Conservation (phyloP, 2,113 vertebrate genomes). For the Semicossyphus pulcher region DNA sequence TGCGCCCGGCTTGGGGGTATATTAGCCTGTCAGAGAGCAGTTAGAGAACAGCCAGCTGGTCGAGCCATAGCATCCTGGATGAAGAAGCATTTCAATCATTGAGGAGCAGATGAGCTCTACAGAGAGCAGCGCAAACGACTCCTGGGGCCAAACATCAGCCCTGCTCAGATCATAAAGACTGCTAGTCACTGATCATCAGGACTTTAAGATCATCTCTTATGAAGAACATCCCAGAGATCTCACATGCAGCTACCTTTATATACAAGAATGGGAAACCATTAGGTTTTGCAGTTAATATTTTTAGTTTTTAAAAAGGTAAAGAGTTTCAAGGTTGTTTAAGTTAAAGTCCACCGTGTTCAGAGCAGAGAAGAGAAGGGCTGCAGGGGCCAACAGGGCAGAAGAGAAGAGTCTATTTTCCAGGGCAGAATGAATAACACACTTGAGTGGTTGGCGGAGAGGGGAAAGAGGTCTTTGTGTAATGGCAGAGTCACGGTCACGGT, state of each 20-base stretch:
- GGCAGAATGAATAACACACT: slow-evolving; percentile 61
- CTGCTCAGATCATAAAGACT: background rate
- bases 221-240: no score
- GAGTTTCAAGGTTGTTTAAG: background rate
- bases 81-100: slow-evolving; percentile 50
- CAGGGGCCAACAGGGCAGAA: background rate
- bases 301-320: background rate
- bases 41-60: slow-evolving; percentile 74
- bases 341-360: background rate
- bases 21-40: slow-evolving; percentile 62
- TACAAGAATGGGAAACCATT: no score
- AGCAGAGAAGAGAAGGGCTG: slow-evolving; percentile 5
- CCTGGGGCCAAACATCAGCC: slow-evolving; percentile 6
- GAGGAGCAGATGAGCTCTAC: slow-evolving; percentile 52
- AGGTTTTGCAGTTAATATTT: background rate
- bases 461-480: slow-evolving; percentile 62
- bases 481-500: slow-evolving; percentile 59
- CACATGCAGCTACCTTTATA: no score
- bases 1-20: slow-evolving; percentile 47
- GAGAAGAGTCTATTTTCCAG: slow-evolving; percentile 50
- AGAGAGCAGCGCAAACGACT: slow-evolving; percentile 14
- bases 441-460: slow-evolving; percentile 50
- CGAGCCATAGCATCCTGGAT: slow-evolving; percentile 40
- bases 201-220: background rate
- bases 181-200: background rate